phyloP scores from a whole-genome alignment of 1,140 invertebrate genomes.

The Stegodyphus mimosarum region DNA sequence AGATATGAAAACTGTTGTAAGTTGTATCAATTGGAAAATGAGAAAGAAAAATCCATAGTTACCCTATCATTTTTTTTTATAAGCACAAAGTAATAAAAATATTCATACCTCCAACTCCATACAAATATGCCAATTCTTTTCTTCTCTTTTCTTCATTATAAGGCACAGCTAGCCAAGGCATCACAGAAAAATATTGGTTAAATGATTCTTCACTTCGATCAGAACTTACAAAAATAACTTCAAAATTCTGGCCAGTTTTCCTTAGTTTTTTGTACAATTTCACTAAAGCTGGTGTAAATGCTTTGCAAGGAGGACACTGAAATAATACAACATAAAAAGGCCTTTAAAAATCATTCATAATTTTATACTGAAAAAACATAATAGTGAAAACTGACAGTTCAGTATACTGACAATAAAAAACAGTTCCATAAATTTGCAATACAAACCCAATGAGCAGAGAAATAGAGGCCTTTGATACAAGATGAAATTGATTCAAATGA shows the following conservation, averaged over 20 bases:
- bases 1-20: too few species aligned
- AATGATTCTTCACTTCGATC: slow-evolving; percentile 81
- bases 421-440: background rate
- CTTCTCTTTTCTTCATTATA: slow-evolving; percentile 74
- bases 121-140: slow-evolving; percentile 74
- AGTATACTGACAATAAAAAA: background rate
- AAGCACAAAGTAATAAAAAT: background rate
- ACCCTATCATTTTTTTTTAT: too few species aligned
- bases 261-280: slow-evolving; percentile 78
- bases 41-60: too few species aligned
- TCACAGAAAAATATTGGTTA: slow-evolving; percentile 74
- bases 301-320: slow-evolving; percentile 85
- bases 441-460: slow-evolving; percentile 83
- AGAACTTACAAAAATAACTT: slow-evolving; percentile 84
- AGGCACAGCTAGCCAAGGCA: slow-evolving; percentile 80
- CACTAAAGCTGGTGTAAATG: slow-evolving; percentile 80
- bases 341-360: background rate
- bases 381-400: background rate
- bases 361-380: background rate
- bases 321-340: slow-evolving; percentile 62
- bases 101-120: slow-evolving; percentile 74
- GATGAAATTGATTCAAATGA: slow-evolving; percentile 67
- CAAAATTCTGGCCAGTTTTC: slow-evolving; percentile 78
- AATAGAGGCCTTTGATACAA: slow-evolving; percentile 80
- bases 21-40: too few species aligned